phyloP scores from a whole-genome alignment of 1,140 invertebrate species.

The Hycleus phaleratus region DNA sequence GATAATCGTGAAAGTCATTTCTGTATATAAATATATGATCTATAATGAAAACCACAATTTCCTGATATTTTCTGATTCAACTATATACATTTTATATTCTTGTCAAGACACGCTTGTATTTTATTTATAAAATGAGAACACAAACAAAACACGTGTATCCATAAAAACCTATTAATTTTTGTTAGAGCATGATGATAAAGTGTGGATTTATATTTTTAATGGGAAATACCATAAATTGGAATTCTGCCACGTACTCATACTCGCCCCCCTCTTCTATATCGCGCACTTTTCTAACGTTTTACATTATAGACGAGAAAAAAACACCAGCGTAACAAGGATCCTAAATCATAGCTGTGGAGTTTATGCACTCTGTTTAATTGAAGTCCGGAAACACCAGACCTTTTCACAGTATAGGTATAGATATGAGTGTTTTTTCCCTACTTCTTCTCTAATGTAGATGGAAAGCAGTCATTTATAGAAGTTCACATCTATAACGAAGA shows the following conservation, averaged over 20 bases:
- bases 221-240: constrained; percentile 18
- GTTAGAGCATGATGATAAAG: constrained; percentile 13
- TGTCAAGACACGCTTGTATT: too few relatives aligned
- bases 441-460: too few relatives aligned
- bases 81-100: too few relatives aligned
- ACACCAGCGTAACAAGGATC: constrained; percentile 1
- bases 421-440: too few relatives aligned
- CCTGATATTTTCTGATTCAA: constrained; percentile 15
- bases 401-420: too few relatives aligned
- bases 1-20: constrained; percentile 21
- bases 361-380: constrained; percentile 30
- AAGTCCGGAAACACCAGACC: constrained; percentile 13
- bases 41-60: constrained; percentile 4
- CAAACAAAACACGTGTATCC: too few relatives aligned
- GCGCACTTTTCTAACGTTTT: too few relatives aligned
- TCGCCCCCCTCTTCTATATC: too few relatives aligned
- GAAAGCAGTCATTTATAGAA: too few relatives aligned
- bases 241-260: neutral
- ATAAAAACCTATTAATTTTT: constrained; percentile 15
- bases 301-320: too few relatives aligned
- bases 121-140: too few relatives aligned
- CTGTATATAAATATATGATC: neutral
- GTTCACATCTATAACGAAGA: too few relatives aligned
- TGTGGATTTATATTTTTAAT: constrained; percentile 17
- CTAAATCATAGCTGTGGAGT: constrained; percentile 28